Percentiles rank a stretch among this genome's conserved stretches.
Evolutionary conservation across 2,113 vertebrate genomes (phyloP).

Genomic region (Melanotaenia duboulayi): DNA sequence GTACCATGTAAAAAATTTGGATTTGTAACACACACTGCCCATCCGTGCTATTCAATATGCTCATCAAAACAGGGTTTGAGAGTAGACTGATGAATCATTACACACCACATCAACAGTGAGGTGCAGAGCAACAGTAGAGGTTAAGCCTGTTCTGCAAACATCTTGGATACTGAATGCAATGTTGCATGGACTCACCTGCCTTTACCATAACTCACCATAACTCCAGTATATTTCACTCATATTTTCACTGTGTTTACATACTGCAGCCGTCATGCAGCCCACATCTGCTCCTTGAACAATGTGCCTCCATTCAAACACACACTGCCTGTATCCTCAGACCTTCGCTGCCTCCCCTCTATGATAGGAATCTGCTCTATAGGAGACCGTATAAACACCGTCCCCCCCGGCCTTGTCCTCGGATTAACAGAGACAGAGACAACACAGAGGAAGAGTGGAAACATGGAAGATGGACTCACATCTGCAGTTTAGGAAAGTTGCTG

Average conservation of each 20-base stretch:
- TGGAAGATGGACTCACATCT: slow-evolving; percentile 23
- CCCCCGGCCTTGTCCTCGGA: slow-evolving; percentile 17
- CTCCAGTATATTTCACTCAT: background rate
- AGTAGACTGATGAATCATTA: too few relatives aligned
- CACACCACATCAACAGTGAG: too few relatives aligned
- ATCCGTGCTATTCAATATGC: too few relatives aligned
- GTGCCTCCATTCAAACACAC: slow-evolving; percentile 9
- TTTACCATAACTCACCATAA: background rate
- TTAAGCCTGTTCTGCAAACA: background rate
- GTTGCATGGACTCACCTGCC: too few relatives aligned
- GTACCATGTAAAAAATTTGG: too few relatives aligned
- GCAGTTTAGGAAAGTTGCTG: slow-evolving; percentile 1
- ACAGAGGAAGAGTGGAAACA: slow-evolving; percentile 4
- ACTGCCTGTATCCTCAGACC: background rate
- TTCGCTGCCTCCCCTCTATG: background rate
- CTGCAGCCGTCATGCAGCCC: slow-evolving; percentile 18
- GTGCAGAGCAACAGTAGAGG: too few relatives aligned
- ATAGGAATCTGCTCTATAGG: slow-evolving; percentile 51
- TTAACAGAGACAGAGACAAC: slow-evolving; percentile 21
- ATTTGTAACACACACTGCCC: too few relatives aligned
- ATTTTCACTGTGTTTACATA: slow-evolving; percentile 21
- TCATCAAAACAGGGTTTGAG: too few relatives aligned
- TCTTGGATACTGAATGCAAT: background rate
- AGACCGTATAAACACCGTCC: slow-evolving; percentile 27
- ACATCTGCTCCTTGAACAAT: slow-evolving; percentile 37